Evolutionary conservation across 2,113 vertebrate species (phyloP), one percentile per base, ranked within the genome.

Genomic region (Psettodes erumei): DNA sequence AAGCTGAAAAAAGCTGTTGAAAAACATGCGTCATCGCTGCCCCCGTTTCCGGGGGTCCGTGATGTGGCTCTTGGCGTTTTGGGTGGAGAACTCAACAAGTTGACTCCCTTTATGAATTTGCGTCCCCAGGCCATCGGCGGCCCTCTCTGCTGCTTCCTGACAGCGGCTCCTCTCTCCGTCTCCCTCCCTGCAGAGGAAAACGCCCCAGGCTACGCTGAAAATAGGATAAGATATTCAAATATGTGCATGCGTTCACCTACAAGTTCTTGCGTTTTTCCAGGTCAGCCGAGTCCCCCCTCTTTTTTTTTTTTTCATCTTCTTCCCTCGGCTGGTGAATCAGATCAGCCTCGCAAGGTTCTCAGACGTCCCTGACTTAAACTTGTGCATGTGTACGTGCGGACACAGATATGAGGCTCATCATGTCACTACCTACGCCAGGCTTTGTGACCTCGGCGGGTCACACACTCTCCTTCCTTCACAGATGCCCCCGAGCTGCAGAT

Each of bases 191-290:
- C 54, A 73, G 81, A 88, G 65, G 66, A 81, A 67, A 33, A 32
- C 28, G 64, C 88, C 87, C 8, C 33, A 6, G 83, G 86, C 88
- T 72, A 79, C 56, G 75, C 81, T 86, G 59, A 77, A 90, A 92
- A 93, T 92, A 86, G 82, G 65, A 88, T 80, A 79, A 88, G 63
- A 89, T 91, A 89, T 91, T 92, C 75, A 88, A 88, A 90, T 89
- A 81, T 73, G 82, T 83, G 81, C 27, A 54, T 33, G 9, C n/a
- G 23, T 83, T 90, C 83, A 86, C 81, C 85, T 83, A 75, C 76
- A 47, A 77, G 76, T 85, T 47, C 37, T 56, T 72, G 23, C 5
- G 9, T 79, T 86, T 70, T 86, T 80, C 33, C 58, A 85, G 81
- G 75, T 82, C 75, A 89, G 77, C 33, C 42, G 5, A 81, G 75